Base-by-base conservation (phyloP, 1,140 invertebrate species). In the Brachionus calyciflorus region DNA sequence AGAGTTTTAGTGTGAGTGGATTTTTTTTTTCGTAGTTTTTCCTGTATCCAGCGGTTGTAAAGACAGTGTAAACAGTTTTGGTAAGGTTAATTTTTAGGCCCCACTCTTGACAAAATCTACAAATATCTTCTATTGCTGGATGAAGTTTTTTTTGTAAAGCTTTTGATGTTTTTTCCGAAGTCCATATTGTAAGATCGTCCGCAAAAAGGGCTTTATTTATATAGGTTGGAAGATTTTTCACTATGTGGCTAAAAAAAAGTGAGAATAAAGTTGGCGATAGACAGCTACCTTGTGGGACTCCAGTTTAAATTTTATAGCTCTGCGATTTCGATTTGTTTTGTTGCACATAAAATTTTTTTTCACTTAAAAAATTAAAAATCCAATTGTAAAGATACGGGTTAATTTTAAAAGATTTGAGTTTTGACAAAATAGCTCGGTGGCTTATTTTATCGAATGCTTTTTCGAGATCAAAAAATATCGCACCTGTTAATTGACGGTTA, bases 361-460 rank as follows among this genome's bases (percentile, higher is more conserved):
- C 24, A 12, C 24, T 24, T 24, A 55, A 24, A 10, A 55, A 55
- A 1, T 55, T 55, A 1, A 24, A 26, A 1, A 69, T 69, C 63
- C 63, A 69, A 6, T 46, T 44, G 10, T 48, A 44, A 7, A 69
- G 2, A 21, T 21, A 12, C 1, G 30, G 40, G 3, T 12, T 4
- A 5, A 10, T 4, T 6, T 48, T 69, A 7, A 46, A 48, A 41
- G 40, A 30, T 14, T 70, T 70, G 2, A 70, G 65, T 28, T 70
- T 70, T 0, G 12, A n/a, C 28, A 70, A 12, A 7, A 70, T 48
- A 6, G 44, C 65, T 10, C 10, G 3, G 5, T 70, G 65, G 24
- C 19, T 49, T 26, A 70, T 24, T 70, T 51, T 70, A 10, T 70
- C 65, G 9, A 70, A 70, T 4, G 65, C 65, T 33, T 70, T 70